Evolutionary conservation across 2,113 vertebrate species (phyloP).

Genomic region (Hiodon tergisus): DNA sequence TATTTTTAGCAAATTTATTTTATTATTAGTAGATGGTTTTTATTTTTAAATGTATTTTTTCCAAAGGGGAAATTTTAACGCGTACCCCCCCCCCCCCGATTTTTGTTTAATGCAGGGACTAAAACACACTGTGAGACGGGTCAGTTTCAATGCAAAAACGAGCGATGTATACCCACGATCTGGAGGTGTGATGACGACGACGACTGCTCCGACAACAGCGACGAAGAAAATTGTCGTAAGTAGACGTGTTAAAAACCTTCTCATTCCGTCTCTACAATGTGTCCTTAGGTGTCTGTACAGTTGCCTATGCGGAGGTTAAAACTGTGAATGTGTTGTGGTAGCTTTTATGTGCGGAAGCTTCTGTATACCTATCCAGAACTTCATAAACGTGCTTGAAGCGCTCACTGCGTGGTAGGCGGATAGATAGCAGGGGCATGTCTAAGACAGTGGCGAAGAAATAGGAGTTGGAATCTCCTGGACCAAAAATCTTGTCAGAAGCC

Average conservation of each 20-base stretch:
- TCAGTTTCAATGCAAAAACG: slow-evolving; percentile 91
- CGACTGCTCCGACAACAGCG: slow-evolving; percentile 94
- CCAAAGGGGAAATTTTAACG: background rate
- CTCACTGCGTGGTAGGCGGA: background rate
- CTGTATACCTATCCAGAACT: no score
- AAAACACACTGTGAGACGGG: slow-evolving; percentile 79
- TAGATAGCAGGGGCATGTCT: no score
- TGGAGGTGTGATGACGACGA: slow-evolving; percentile 97
- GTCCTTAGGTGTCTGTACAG: background rate
- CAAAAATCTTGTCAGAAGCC: no score
- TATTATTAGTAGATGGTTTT: background rate
- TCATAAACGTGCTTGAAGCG: background rate
- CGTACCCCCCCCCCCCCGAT: background rate
- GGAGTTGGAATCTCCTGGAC: no score
- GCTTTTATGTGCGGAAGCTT: no score
- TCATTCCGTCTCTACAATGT: background rate
- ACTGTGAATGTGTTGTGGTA: no score
- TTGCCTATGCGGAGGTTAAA: no score
- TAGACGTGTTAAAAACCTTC: slow-evolving; percentile 32
- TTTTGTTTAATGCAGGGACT: slow-evolving; percentile 41
- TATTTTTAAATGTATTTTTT: background rate
- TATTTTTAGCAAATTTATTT: background rate
- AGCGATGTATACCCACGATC: slow-evolving; percentile 84
- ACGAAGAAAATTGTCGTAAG: slow-evolving; percentile 95
- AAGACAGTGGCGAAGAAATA: no score